Evolutionary conservation across 1,140 invertebrate genomes (phyloP).

Genomic region (Drosophila lacteicornis): DNA sequence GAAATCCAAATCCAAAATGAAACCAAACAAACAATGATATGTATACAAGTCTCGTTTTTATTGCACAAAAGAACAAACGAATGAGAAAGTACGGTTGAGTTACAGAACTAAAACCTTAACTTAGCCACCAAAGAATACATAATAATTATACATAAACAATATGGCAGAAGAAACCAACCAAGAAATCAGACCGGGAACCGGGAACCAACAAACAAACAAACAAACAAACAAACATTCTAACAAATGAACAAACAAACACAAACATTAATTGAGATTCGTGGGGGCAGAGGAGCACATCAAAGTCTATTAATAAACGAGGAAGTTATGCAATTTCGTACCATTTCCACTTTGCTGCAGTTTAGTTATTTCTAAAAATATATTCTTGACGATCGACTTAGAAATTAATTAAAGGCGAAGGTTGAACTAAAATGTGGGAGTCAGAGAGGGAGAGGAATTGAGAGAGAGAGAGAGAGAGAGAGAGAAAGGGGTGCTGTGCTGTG

Average conservation of each 20-base stretch:
- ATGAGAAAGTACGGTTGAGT: conserved; percentile 33
- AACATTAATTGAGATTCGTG: conserved; percentile 16
- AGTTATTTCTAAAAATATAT: too few relatives aligned
- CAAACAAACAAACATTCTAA: conserved; percentile 10
- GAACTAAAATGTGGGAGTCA: neutral
- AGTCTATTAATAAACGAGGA: neutral
- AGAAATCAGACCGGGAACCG: conserved; percentile 14
- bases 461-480: conserved; percentile 1
- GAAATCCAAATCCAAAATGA: conserved; percentile 26
- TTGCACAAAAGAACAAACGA: conserved; percentile 59
- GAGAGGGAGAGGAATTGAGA: conserved; percentile 5
- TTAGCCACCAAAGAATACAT: conserved; percentile 41
- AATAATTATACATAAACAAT: conserved; percentile 46
- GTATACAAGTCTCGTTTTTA: conserved; percentile 71
- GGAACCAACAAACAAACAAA: conserved; percentile 17
- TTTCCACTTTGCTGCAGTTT: neutral
- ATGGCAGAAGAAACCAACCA: conserved; percentile 33
- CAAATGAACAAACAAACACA: conserved; percentile 25
- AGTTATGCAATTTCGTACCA: too few relatives aligned
- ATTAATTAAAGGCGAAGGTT: neutral
- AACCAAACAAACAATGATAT: conserved; percentile 71
- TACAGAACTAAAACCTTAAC: conserved; percentile 49
- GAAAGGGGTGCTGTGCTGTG: conserved; percentile 24
- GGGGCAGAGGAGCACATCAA: neutral
- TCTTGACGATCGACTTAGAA: neutral